Evolutionary conservation across 2,113 vertebrate species (phyloP).

Genomic region (Ariopsis seemanni): DNA sequence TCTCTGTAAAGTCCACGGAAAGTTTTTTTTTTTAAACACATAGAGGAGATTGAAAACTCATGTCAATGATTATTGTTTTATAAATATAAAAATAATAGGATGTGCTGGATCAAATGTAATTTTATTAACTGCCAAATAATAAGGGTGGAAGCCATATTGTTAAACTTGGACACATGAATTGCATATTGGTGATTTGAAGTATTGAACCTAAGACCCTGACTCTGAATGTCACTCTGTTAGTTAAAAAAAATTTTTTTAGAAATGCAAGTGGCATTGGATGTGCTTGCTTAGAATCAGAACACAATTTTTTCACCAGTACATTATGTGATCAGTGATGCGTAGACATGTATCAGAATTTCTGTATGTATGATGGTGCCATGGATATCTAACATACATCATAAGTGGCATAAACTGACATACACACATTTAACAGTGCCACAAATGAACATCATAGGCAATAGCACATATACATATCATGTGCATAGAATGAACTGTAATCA

Average conservation of each 20-base stretch:
- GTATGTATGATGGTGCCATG: not conserved
- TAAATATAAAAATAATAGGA: not conserved
- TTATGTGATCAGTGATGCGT: not conserved
- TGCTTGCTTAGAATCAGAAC: not conserved
- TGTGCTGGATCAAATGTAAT: not conserved
- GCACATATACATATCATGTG: not conserved
- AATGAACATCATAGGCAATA: not conserved
- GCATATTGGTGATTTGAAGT: not conserved
- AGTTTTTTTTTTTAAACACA: not conserved
- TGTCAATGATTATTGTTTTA: not conserved
- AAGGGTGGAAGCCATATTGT: not conserved
- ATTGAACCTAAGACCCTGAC: not conserved
- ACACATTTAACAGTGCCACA: not conserved
- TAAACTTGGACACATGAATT: not conserved
- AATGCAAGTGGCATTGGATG: not conserved
- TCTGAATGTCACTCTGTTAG: not conserved
- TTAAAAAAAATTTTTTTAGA: not conserved
- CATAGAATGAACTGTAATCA: not conserved
- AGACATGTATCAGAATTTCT: not conserved
- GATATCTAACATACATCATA: not conserved
- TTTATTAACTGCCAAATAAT: slow-evolving; percentile 1
- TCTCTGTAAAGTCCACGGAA: not conserved
- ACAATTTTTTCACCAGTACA: not conserved
- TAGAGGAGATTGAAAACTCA: not conserved
- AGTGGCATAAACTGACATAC: not conserved